phyloP scores from a whole-genome alignment of 2,888 invertebrate genomes.

The Vesta saturnalis region DNA sequence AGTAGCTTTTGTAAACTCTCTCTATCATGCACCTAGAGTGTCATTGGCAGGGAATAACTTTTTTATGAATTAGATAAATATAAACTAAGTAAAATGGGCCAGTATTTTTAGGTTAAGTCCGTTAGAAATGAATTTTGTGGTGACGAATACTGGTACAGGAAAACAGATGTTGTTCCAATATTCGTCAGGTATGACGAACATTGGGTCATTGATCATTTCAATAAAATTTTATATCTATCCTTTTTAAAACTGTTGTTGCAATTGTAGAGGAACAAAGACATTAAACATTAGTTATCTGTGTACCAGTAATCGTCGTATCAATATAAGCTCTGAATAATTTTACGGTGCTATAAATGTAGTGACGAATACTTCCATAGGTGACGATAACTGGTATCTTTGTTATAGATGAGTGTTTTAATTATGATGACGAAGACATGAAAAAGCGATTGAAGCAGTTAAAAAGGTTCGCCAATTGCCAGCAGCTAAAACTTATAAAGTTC shows the following conservation, averaged over 20 bases:
- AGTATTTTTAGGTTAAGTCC: background rate
- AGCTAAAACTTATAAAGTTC: no score
- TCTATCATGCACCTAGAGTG: background rate
- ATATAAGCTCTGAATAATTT: background rate
- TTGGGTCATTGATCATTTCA: no score
- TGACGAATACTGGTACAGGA: background rate
- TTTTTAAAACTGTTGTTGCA: background rate
- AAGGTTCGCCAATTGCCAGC: background rate
- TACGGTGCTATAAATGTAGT: background rate
- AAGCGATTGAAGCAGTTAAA: no score
- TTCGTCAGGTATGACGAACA: no score
- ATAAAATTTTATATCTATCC: background rate
- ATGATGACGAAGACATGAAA: background rate
- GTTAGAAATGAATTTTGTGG: background rate
- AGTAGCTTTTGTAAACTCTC: background rate
- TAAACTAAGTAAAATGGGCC: background rate
- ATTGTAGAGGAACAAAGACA: no score
- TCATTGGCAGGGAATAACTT: background rate
- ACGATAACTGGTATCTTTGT: slow-evolving; percentile 11
- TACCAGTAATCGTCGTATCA: slow-evolving; percentile 3
- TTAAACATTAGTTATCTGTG: background rate
- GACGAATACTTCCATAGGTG: background rate
- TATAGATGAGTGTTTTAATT: slow-evolving; percentile 8
- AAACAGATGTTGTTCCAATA: no score
- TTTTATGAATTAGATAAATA: background rate